A percentile compares a stretch with the other conserved stretches of the same genome.
Conservation (phyloP, 1,140 invertebrate genomes). For the Arion vulgaris region DNA sequence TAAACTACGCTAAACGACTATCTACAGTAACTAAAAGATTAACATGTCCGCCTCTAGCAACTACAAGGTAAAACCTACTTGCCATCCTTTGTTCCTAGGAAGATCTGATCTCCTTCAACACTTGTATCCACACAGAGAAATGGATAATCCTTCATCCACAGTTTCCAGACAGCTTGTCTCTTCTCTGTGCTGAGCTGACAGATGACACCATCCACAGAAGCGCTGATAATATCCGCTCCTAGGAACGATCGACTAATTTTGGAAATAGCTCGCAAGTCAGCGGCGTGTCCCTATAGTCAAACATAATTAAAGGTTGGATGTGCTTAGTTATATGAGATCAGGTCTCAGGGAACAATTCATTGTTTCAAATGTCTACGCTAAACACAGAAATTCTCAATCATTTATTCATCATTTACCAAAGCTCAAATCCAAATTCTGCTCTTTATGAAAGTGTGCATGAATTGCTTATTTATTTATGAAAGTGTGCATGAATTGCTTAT, state of each 20-base stretch:
- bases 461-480: too few relatives aligned
- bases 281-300: constrained; percentile 55
- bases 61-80: constrained; percentile 47
- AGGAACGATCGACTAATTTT: constrained; percentile 38
- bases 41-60: too few relatives aligned
- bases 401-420: too few relatives aligned
- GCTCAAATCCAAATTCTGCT: too few relatives aligned
- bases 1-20: too few relatives aligned
- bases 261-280: constrained; percentile 51
- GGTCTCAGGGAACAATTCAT: too few relatives aligned
- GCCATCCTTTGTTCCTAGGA: constrained; percentile 59
- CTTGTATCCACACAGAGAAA: constrained; percentile 55
- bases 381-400: too few relatives aligned
- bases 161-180: constrained; percentile 57
- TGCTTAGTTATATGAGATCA: too few relatives aligned
- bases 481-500: too few relatives aligned
- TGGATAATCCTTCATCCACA: constrained; percentile 56
- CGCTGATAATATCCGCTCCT: constrained; percentile 55
- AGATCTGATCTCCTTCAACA: constrained; percentile 42
- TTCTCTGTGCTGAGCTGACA: constrained; percentile 53
- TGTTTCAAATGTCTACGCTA: too few relatives aligned
- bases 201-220: constrained; percentile 58
- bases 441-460: too few relatives aligned
- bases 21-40: too few relatives aligned
- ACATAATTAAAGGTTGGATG: background rate